Base-by-base conservation (phyloP, 2,888 invertebrate genomes). In the Pollenia labialis region DNA sequence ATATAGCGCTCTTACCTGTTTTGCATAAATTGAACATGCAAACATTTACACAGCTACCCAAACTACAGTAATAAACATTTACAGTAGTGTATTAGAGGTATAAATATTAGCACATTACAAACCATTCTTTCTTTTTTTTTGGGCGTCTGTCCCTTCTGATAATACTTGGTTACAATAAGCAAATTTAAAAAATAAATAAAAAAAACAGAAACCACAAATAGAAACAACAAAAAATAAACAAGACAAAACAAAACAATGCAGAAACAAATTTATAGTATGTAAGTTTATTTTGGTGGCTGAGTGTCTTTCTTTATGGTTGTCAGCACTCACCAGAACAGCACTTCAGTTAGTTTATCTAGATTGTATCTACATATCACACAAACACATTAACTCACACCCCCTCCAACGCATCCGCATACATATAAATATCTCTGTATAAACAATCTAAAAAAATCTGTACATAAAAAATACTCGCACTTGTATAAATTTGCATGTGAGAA, bases 261-360 rank as follows among this genome's bases (percentile, higher is more conserved):
- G 18, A n/a, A 46, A 54, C 10, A 56, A 54, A 72, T 69, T 71
- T 80, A 48, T 56, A 56, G 32, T 32, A 46, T 42, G 60, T 46
- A 60, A 60, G 52, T 79, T 84, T 82, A 69, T 68, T 82, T 84
- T 69, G 71, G 71, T 83, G 76, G 48, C 64, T 71, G 54, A 82
- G 69, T 82, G 32, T 69, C 46, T 74, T 74, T 69, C 79, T 68
- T 84, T 84, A 79, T 80, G 46, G 79, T 14, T 80, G 79, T 74
- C 84, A 74, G 46, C 84, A 80, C 79, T 84, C 62, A 74, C 60
- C 60, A 60, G 71, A 84, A 69, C 74, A 68, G 46, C 60, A 74
- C 84, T 84, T 74, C 48, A 74, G 74, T 62, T 42, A 58, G 74
- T 72, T 71, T 66, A 72, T 81, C 48, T 76, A 18, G 6, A 4